Evolutionary conservation across 2,888 invertebrate genomes (phyloP).

Genomic region (Actias luna): DNA sequence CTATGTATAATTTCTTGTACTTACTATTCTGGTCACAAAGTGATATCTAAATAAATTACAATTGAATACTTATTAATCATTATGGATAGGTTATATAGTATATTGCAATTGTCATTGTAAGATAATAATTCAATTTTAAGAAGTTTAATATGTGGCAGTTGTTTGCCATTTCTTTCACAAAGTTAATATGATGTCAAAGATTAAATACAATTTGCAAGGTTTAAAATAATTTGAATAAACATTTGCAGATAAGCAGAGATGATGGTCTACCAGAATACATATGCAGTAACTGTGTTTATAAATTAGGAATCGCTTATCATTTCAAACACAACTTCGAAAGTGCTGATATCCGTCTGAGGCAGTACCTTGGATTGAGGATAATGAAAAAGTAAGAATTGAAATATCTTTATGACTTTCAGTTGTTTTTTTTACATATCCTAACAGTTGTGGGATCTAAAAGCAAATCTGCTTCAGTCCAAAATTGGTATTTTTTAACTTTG

Average conservation of each 20-base stretch:
- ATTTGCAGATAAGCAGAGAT: conserved; percentile 72
- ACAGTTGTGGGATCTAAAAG: too few species aligned
- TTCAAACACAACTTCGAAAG: conserved; percentile 84
- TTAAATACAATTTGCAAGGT: too few species aligned
- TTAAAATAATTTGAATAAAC: neutral
- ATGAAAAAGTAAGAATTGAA: conserved; percentile 51
- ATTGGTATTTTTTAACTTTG: too few species aligned
- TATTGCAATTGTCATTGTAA: neutral
- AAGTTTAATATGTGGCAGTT: too few species aligned
- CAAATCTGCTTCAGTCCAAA: too few species aligned
- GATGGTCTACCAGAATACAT: conserved; percentile 83
- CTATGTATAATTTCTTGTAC: too few species aligned
- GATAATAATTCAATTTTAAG: neutral
- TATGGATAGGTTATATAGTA: neutral
- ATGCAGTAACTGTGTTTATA: conserved; percentile 83
- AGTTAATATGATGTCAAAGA: too few species aligned
- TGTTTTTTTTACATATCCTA: conserved; percentile 7
- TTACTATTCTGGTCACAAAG: too few species aligned
- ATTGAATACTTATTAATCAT: neutral
- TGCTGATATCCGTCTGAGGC: conserved; percentile 80
- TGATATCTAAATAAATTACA: too few species aligned
- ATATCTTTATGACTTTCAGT: neutral
- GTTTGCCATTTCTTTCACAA: too few species aligned
- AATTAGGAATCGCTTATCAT: conserved; percentile 83
- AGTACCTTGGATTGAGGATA: conserved; percentile 77